A percentile compares a stretch with the other conserved stretches of the same genome.
phyloP scores from a whole-genome alignment of 2,113 vertebrate genomes.

The Mus spicilegus region DNA sequence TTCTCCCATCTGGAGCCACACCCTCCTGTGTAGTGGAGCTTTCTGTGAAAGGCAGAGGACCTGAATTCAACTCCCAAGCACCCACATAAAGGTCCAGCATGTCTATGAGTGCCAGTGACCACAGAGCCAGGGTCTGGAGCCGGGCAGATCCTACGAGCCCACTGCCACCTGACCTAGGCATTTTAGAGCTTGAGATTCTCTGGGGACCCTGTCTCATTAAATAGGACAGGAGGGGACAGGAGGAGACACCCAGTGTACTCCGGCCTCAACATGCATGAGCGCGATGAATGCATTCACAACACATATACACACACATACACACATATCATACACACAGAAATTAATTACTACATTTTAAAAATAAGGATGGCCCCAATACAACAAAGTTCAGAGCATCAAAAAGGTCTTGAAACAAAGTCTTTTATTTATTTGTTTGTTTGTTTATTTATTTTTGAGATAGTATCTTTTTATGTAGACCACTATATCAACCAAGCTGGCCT shows the following conservation, averaged over 20 bases:
- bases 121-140: too few species aligned
- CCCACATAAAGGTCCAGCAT: neutral
- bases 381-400: neutral
- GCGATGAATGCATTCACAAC: neutral
- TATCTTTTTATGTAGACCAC: neutral
- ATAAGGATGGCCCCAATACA: neutral
- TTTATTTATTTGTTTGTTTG: neutral
- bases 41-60: neutral
- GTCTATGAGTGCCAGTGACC: neutral
- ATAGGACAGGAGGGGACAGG: neutral
- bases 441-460: neutral
- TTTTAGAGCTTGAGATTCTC: too few species aligned
- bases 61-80: neutral
- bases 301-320: neutral
- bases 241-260: too few species aligned
- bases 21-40: neutral
- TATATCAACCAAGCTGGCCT: neutral
- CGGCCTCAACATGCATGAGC: neutral
- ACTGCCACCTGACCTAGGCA: too few species aligned
- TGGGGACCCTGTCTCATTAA: neutral
- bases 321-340: neutral
- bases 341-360: neutral
- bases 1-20: neutral
- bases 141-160: too few species aligned
- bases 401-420: slow-evolving; percentile 8